Evolutionary conservation across 2,797 vertebrate species (phyloP).

Genomic region (Ptychobarbus kaznakovi): DNA sequence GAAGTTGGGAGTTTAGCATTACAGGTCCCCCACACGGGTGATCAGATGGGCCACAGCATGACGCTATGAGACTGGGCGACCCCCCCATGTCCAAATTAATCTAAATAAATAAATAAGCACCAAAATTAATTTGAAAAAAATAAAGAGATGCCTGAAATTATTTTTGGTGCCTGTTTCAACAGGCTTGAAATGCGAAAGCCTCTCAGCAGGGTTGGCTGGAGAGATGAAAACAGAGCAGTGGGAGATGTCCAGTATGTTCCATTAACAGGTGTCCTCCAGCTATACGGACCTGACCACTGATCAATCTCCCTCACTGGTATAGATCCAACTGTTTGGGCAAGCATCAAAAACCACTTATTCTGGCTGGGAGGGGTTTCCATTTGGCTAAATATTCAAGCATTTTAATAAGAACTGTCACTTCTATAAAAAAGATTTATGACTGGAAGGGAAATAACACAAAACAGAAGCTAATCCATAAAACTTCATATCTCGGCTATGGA

Average conservation of each 20-base stretch:
- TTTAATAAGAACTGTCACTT: conserved; percentile 60
- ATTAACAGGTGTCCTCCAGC: conserved; percentile 54
- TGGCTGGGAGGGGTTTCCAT: conserved; percentile 50
- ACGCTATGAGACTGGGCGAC: conserved; percentile 20
- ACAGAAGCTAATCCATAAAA: conserved; percentile 58
- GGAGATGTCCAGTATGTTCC: conserved; percentile 29
- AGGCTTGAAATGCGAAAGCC: conserved; percentile 4
- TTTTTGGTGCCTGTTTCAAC: not conserved
- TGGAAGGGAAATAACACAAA: conserved; percentile 47
- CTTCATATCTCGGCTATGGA: conserved; percentile 53
- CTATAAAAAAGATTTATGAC: conserved; percentile 63
- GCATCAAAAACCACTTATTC: conserved; percentile 51
- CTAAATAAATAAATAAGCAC: conserved; percentile 32
- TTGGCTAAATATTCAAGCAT: conserved; percentile 58
- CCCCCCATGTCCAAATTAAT: conserved; percentile 17
- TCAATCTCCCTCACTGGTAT: conserved; percentile 48
- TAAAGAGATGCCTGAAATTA: conserved; percentile 8
- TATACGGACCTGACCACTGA: conserved; percentile 48
- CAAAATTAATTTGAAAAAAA: conserved; percentile 20
- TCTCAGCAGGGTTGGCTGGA: conserved; percentile 18
- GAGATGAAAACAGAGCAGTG: conserved; percentile 13
- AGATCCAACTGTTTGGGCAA: conserved; percentile 50
- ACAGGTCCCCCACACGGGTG: conserved; percentile 38
- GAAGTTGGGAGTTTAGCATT: conserved; percentile 39
- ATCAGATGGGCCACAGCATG: conserved; percentile 50